These are phyloP conservation scores for Troides helena DNA, from an alignment of 2,888 invertebrate genomes.

Conservation along the genomic window DNA sequence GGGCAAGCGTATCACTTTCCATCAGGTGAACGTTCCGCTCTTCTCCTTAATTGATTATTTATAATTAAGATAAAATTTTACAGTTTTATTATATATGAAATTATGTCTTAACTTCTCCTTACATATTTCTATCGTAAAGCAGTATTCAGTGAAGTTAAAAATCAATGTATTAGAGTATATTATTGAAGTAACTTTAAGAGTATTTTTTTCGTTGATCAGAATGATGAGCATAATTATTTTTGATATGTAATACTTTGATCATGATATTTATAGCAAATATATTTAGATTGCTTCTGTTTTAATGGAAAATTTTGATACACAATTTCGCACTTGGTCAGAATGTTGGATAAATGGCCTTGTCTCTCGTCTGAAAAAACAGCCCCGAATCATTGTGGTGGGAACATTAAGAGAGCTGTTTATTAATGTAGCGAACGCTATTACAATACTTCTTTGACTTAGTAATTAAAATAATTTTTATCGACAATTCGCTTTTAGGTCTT, in stretches of 20 bases:
- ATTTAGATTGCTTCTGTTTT: not conserved
- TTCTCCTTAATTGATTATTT: not conserved
- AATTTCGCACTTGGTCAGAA: too few species aligned
- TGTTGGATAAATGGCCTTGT: too few species aligned
- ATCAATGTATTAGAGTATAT: not conserved
- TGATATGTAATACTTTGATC: not conserved
- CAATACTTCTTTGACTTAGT: too few species aligned
- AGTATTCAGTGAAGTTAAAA: not conserved
- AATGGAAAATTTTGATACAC: too few species aligned
- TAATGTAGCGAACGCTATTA: too few species aligned
- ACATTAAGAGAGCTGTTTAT: too few species aligned
- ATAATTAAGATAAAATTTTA: not conserved
- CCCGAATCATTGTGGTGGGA: too few species aligned
- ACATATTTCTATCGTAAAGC: not conserved
- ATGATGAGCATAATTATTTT: not conserved
- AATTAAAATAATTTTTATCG: too few species aligned
- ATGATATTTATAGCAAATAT: not conserved
- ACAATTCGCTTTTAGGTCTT: not conserved
- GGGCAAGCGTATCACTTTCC: too few species aligned
- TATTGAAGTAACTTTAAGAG: not conserved
- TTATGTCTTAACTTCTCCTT: not conserved
- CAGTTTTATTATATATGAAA: too few species aligned
- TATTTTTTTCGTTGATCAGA: not conserved
- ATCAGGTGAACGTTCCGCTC: too few species aligned
- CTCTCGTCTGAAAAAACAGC: too few species aligned